phyloP scores from a whole-genome alignment of 2,888 invertebrate genomes.

The Antitype chi region DNA sequence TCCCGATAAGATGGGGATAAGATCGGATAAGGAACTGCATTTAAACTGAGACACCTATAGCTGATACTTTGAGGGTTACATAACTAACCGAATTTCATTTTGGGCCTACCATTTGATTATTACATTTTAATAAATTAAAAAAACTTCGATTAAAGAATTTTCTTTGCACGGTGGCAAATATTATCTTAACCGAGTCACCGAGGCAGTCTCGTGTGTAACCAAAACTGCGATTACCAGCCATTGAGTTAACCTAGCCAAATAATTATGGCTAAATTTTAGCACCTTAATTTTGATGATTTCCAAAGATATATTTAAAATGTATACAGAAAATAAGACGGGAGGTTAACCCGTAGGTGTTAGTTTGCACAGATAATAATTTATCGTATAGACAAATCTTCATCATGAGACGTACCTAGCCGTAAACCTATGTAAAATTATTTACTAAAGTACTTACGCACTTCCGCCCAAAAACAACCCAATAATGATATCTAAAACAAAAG shows the following conservation, averaged over 20 bases:
- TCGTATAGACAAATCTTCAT: too few species aligned
- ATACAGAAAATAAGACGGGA: too few species aligned
- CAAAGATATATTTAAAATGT: too few species aligned
- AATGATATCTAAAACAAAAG: constrained; percentile 12
- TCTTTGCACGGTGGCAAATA: background rate
- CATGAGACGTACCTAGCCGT: background rate
- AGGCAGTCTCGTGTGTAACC: background rate
- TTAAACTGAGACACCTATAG: constrained; percentile 43
- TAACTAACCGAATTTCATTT: constrained; percentile 7
- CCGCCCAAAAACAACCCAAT: background rate
- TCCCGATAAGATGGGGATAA: constrained; percentile 47
- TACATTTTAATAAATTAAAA: too few species aligned
- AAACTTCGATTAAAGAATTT: too few species aligned
- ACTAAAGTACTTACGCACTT: background rate
- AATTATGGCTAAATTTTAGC: background rate
- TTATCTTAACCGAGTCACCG: background rate
- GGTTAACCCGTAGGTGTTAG: too few species aligned
- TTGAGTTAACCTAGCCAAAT: background rate
- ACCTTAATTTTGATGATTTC: background rate
- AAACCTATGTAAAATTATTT: background rate
- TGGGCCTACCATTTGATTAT: background rate
- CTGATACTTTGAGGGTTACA: constrained; percentile 28
- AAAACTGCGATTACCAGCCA: background rate
- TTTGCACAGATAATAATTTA: background rate
- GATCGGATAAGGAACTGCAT: constrained; percentile 57